A percentile compares a stretch with the other conserved stretches of the same genome.
Evolutionary conservation across 30 jellyfish, hydroid and myxozoan species (phyloP).

Genomic region (Chrysaora quinquecirrha): DNA sequence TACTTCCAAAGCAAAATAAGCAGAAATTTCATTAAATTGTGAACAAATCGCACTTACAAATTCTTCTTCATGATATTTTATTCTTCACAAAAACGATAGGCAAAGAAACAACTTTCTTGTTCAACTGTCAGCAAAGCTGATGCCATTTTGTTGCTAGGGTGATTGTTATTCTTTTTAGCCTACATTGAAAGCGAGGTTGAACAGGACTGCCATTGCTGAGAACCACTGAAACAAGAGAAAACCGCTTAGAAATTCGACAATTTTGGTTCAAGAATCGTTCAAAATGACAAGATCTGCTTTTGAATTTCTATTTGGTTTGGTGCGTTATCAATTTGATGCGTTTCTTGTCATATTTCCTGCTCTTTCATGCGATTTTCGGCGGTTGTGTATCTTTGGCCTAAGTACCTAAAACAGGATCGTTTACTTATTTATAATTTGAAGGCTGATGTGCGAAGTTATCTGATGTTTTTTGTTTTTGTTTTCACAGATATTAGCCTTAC

Average conservation of each 20-base stretch:
- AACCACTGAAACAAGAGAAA: not conserved
- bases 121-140: no score
- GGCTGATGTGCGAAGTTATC: no score
- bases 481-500: constrained; percentile 58
- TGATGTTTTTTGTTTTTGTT: no score
- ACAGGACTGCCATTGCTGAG: not conserved
- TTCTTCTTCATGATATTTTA: constrained; percentile 13
- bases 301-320: constrained; percentile 48
- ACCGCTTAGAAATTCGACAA: not conserved
- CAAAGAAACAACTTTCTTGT: no score
- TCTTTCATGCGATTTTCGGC: no score
- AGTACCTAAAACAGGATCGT: no score
- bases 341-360: no score
- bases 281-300: constrained; percentile 44
- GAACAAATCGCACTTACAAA: constrained; percentile 9
- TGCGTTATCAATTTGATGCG: no score
- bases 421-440: no score
- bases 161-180: not conserved
- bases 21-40: no score
- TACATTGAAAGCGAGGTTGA: not conserved
- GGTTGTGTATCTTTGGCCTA: no score
- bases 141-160: constrained; percentile 18
- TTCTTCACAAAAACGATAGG: not conserved
- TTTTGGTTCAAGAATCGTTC: not conserved
- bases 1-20: no score